Evolutionary conservation across 92 coral and sea anemone species (phyloP).

Genomic region (Metridium senile): DNA sequence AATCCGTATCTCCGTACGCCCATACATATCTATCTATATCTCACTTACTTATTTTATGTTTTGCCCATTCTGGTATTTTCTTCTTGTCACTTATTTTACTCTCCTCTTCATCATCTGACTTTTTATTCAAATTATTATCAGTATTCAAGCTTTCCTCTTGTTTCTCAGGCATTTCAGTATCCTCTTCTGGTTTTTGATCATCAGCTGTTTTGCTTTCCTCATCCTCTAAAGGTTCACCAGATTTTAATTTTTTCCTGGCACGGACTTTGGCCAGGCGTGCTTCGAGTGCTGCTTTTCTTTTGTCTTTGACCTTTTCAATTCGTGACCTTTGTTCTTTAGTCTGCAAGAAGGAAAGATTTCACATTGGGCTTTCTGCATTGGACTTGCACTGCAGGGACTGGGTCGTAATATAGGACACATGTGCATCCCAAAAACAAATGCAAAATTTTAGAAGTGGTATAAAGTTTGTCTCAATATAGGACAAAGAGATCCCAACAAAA

Average conservation of each 20-base stretch:
- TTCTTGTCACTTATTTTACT: constrained; percentile 27
- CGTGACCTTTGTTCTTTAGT: constrained; percentile 89
- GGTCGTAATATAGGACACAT: no score
- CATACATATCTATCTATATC: neutral
- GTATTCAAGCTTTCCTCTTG: no score
- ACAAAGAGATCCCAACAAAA: no score
- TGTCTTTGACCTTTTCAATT: constrained; percentile 83
- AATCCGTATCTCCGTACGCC: no score
- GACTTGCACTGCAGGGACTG: no score
- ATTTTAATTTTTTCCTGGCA: constrained; percentile 71
- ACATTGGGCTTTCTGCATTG: no score
- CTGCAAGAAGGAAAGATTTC: constrained; percentile 35
- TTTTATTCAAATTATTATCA: constrained; percentile 9
- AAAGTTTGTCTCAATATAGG: no score
- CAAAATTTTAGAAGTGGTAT: no score
- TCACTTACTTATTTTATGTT: constrained; percentile 70
- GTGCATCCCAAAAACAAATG: no score
- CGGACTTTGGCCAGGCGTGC: constrained; percentile 94
- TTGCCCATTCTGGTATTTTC: constrained; percentile 80
- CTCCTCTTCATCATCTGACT: constrained; percentile 28
- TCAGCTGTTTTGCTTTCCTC: neutral
- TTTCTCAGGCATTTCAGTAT: constrained; percentile 12
- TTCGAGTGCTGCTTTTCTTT: constrained; percentile 90
- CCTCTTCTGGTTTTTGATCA: constrained; percentile 19
- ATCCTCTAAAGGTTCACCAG: constrained; percentile 39